These are phyloP conservation scores for Rhopalosiphum maidis DNA, from an alignment of 1,140 invertebrate species.

Conservation along the genomic window DNA sequence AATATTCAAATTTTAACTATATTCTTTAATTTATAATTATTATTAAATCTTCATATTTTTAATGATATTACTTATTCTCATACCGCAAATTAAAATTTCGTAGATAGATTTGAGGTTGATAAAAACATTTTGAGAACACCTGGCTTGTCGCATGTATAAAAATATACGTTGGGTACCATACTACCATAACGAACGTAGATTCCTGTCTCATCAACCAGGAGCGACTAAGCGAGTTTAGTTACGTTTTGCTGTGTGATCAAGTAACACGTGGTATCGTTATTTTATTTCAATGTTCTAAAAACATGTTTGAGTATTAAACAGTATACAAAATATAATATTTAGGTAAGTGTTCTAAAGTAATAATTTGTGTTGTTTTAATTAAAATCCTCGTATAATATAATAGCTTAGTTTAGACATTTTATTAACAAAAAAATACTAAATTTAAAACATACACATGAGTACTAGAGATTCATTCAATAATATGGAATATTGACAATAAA, in stretches of 20 bases:
- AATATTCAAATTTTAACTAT: not conserved
- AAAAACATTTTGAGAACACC: not conserved
- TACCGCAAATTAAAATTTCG: not conserved
- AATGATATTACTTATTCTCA: not conserved
- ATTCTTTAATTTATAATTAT: not conserved
- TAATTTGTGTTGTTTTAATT: not conserved
- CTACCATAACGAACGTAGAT: not conserved
- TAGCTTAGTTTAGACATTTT: not conserved
- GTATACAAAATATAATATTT: slow-evolving; percentile 6
- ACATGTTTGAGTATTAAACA: not conserved
- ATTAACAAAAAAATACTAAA: not conserved
- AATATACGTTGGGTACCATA: slow-evolving; percentile 24
- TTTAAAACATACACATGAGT: slow-evolving; percentile 16
- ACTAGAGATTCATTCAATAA: not conserved
- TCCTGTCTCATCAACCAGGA: not conserved
- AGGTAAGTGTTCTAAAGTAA: not conserved
- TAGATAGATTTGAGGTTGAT: not conserved
- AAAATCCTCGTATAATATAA: not conserved
- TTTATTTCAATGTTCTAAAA: not conserved
- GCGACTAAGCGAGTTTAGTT: not conserved
- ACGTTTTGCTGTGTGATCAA: not conserved
- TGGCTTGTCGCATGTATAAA: slow-evolving; percentile 32
- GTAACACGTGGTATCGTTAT: not conserved
- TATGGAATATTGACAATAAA: not conserved
- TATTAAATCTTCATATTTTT: not conserved